Percentiles rank a stretch among this genome's conserved stretches.
Conservation (phyloP, 1,140 invertebrate species). For the Reticulitermes speratus region DNA sequence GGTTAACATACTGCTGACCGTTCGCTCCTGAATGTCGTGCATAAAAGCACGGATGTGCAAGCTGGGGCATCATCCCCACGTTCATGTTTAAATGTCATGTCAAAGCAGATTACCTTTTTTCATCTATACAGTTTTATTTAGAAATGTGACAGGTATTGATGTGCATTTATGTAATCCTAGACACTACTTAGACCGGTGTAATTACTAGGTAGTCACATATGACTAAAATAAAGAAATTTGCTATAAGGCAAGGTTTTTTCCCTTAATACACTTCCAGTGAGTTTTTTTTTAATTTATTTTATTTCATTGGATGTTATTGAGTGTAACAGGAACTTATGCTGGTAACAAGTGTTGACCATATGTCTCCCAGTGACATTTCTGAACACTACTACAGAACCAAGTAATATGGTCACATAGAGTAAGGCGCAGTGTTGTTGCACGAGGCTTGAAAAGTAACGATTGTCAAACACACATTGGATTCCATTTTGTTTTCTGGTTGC, state of each 20-base stretch:
- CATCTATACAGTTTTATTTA: not conserved
- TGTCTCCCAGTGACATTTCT: no score
- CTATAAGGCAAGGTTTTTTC: not conserved
- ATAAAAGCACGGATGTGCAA: not conserved
- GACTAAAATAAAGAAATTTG: not conserved
- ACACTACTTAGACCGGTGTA: not conserved
- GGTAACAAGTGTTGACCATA: no score
- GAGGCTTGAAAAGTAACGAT: no score
- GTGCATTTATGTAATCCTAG: not conserved
- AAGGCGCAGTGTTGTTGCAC: no score
- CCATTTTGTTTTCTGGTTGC: no score
- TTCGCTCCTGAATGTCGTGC: not conserved
- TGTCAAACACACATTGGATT: no score
- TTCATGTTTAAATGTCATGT: not conserved
- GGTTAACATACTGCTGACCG: not conserved
- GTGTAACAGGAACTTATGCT: no score
- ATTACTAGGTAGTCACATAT: not conserved
- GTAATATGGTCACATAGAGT: no score
- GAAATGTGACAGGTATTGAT: not conserved
- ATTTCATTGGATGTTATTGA: no score
- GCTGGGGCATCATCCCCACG: not conserved
- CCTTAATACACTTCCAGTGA: no score
- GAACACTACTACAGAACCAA: no score
- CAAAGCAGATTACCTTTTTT: not conserved
- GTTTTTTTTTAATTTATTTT: no score